phyloP scores from a whole-genome alignment of 2,113 vertebrate species.

The Ophiodon elongatus region DNA sequence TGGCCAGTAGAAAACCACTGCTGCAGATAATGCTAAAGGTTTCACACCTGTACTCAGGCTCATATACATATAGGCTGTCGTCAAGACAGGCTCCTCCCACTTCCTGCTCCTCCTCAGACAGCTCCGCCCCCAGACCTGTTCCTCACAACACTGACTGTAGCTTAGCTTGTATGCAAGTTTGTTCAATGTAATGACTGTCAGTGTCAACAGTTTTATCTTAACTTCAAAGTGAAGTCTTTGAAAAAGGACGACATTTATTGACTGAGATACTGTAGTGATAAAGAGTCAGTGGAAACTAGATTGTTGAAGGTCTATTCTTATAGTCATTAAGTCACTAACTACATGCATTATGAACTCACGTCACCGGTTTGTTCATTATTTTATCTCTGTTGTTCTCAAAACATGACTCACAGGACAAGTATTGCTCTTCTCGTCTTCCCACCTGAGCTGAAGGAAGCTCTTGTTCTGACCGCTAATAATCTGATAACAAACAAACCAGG shows the following conservation, averaged over 20 bases:
- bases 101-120: neutral
- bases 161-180: neutral
- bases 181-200: neutral
- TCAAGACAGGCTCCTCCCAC: neutral
- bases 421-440: conserved; percentile 24
- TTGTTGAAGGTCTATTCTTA: neutral
- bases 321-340: neutral
- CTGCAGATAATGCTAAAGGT: neutral
- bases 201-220: neutral
- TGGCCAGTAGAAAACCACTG: neutral
- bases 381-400: conserved; percentile 10
- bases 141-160: neutral
- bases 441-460: conserved; percentile 38
- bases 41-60: neutral
- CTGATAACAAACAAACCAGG: conserved; percentile 60
- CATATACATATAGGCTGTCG: neutral
- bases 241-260: neutral
- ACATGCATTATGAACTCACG: conserved; percentile 9
- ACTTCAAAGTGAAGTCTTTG: neutral
- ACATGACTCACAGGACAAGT: conserved; percentile 41
- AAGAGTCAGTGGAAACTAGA: neutral
- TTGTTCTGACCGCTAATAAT: conserved; percentile 48
- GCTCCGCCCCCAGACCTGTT: neutral
- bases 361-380: neutral
- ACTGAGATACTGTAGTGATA: neutral